phyloP scores from a whole-genome alignment of 2,113 vertebrate species.

The human region GRCh38 chr3:10427501-10428000 shows the following conservation, averaged over 20 bases:
- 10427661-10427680: background rate
- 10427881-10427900: too few species aligned
- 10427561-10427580: background rate
- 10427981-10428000: background rate
- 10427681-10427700: background rate
- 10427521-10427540: background rate
- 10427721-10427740: background rate
- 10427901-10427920: background rate
- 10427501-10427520: background rate
- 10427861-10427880: too few species aligned
- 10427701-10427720: background rate
- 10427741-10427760: background rate
- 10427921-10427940: background rate
- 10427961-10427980: background rate
- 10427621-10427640: background rate
- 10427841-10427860: background rate
- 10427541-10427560: background rate
- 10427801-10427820: background rate
- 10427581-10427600: background rate
- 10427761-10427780: background rate
- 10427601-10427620: background rate
- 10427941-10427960: background rate
- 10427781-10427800: background rate
- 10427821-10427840: background rate
- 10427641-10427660: background rate